phyloP scores from a whole-genome alignment of 2,888 invertebrate genomes.

The Nymphalis polychloros region DNA sequence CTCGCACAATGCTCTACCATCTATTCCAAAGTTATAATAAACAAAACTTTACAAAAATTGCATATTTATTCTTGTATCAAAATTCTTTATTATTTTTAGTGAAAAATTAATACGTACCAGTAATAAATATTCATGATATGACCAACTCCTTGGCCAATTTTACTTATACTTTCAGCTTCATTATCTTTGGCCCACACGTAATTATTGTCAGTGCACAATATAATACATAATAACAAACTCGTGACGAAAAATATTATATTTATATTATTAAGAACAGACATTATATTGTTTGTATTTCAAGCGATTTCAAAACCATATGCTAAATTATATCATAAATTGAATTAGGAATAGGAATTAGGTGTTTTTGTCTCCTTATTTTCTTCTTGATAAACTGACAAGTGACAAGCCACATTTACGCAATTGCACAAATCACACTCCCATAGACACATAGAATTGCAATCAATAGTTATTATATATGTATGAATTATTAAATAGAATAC shows the following conservation, averaged over 20 bases:
- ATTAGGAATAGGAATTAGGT: neutral
- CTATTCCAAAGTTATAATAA: no score
- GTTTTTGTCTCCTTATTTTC: neutral
- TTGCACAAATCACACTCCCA: no score
- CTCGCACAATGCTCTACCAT: no score
- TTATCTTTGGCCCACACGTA: conserved; percentile 78
- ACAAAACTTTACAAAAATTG: no score
- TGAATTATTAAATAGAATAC: no score
- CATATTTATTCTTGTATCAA: neutral
- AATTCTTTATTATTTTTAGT: neutral
- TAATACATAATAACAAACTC: conserved; percentile 60
- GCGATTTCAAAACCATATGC: conserved; percentile 10
- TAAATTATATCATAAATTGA: conserved; percentile 6
- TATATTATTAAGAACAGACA: conserved; percentile 60
- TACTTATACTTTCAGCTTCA: conserved; percentile 83
- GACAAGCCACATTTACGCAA: neutral
- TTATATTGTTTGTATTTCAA: conserved; percentile 41
- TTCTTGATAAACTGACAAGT: neutral
- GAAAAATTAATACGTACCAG: conserved; percentile 83
- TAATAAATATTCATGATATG: conserved; percentile 92
- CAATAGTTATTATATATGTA: no score
- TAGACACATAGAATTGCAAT: no score
- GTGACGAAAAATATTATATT: conserved; percentile 57
- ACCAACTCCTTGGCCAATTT: conserved; percentile 80
- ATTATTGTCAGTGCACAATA: conserved; percentile 60